Evolutionary conservation across 2,797 vertebrate genomes (phyloP), one percentile per base, ranked within the genome.

Genomic region (Alfaro cultratus): DNA sequence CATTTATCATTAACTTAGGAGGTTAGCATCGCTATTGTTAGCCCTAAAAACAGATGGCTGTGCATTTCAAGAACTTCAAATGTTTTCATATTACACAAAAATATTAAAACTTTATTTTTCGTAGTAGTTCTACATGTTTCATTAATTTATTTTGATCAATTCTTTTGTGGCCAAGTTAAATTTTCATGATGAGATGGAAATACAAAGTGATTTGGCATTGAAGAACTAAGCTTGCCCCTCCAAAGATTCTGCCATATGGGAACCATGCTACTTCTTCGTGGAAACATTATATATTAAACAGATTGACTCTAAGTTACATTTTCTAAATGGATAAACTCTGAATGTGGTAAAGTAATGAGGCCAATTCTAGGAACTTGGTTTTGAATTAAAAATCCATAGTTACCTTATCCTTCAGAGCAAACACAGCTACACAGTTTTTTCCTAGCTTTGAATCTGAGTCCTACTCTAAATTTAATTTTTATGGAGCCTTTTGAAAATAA

Each of bases 391-490:
- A 82, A 68, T 26, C 73, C 53, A 83, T 80, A 76, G 74, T 89
- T 86, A 70, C 23, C 29, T 78, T 77, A 74, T 83, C 80, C 76
- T 90, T 89, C 55, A 49, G n/a, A 81, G 75, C 47, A 86, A 88
- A 84, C 62, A 64, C 77, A 77, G 0, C 72, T 71, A 26, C 81
- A 51, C 41, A 76, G 46, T 31, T 6, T 83, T 10, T 85, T 87
- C 75, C 79, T 82, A 81, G 76, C 80, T 81, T 85, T 39, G 10
- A 85, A 72, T 57, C 78, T 76, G 87, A 85, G 79, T 72, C 57
- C 29, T 57, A 47, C 71, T 87, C 75, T 82, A 89, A 88, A 89
- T 89, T 78, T 83, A 80, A 89, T 86, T 89, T 75, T 82, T 60
- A 64, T 51, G 78, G 70, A 74, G 75, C 77, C 70, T 86, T 90